These are phyloP conservation scores for Aptenodytes forsteri DNA, from an alignment of 2,113 vertebrate species.

Conservation along the genomic window DNA sequence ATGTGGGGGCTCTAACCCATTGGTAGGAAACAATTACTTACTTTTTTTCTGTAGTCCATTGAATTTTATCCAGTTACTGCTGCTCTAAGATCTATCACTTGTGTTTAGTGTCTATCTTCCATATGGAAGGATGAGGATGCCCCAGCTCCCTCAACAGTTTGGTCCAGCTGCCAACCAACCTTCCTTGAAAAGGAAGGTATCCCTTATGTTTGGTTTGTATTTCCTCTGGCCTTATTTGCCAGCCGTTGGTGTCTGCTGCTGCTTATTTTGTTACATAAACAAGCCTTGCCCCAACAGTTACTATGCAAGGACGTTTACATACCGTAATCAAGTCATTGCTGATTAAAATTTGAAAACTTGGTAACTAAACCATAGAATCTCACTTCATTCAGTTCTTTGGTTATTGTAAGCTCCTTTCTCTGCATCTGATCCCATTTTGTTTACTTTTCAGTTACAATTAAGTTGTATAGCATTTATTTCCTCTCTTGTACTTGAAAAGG, in stretches of 20 bases:
- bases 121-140: background rate
- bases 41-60: background rate
- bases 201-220: background rate
- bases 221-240: background rate
- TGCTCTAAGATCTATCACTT: background rate
- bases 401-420: background rate
- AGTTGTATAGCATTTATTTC: background rate
- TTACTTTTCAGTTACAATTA: background rate
- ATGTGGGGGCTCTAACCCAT: background rate
- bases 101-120: background rate
- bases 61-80: background rate
- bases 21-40: background rate
- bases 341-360: background rate
- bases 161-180: background rate
- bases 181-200: background rate
- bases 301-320: background rate
- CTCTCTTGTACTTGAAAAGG: background rate
- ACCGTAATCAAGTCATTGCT: background rate
- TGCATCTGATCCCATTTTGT: background rate
- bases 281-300: fast-evolving
- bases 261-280: background rate
- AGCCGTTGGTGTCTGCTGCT: background rate
- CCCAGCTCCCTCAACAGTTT: background rate
- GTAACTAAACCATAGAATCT: background rate
- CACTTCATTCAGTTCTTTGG: background rate